Base-by-base conservation (phyloP, 2,888 invertebrate species). In the Agonopterix arenella region DNA sequence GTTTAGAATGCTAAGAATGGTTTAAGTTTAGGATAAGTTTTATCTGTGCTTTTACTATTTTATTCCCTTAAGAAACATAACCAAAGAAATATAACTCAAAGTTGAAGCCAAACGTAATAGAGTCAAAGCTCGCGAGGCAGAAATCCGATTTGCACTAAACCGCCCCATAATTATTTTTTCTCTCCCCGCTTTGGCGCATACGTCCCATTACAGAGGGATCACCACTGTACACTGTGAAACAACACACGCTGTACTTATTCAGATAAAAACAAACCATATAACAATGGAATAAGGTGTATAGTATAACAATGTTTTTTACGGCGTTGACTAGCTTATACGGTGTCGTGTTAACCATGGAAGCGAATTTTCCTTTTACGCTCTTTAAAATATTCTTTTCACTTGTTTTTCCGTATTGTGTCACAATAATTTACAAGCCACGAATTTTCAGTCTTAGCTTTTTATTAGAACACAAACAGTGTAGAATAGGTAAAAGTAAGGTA, bases 141-240 rank as follows among this genome's bases (percentile, higher is more conserved):
- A 61, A 72, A 71, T 70, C 62, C 64, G 69, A 74, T 72, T 71
- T 70, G 66, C 64, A 61, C 61, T 59, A 64, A 61, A 66, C 66
- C 68, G 59, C 67, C 66, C 70, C 59, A 64, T 71, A 75, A 73
- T 76, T 75, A 74, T 78, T 71, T 74, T 72, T 71, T 66, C 66
- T 64, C 65, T 64, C 63, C 61, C 67, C 66, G 57, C 52, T 59
- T 59, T 58, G 58, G 60, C 53, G 56, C 64, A 64, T 61, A 68
- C 66, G 69, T 80, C 75, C 77, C 75, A 80, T 84, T 81, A 78
- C 69, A 53, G 58, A 65, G 72, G 80, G 79, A 79, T 82, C 79
- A 75, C 64, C 67, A 64, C 68, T 61, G 65, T 64, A 63, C 62
- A 58, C 59, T 64, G 61, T 42, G 51, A 48, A 46, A 18, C 44